phyloP scores from a whole-genome alignment of 2,113 vertebrate species.

The Myrmecobius fasciatus region DNA sequence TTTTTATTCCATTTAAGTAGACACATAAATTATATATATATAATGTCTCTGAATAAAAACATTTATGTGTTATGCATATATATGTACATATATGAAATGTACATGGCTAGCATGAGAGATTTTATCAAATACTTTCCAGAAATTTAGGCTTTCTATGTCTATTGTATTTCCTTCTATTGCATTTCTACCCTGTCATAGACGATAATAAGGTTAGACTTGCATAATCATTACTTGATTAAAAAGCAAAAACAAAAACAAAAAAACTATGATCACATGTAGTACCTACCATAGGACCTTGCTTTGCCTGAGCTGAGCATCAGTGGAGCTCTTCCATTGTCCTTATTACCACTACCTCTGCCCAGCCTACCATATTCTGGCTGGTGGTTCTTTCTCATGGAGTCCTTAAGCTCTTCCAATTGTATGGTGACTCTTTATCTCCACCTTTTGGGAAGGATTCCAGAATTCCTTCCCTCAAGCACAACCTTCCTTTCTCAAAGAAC shows the following conservation, averaged over 20 bases:
- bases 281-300: background rate
- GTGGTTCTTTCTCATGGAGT: background rate
- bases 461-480: too few relatives aligned
- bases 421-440: background rate
- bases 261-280: background rate
- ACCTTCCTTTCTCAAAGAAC: too few relatives aligned
- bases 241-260: too few relatives aligned
- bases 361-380: background rate
- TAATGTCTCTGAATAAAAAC: too few relatives aligned
- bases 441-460: too few relatives aligned
- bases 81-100: background rate
- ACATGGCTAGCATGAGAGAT: background rate
- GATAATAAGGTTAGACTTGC: background rate
- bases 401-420: background rate
- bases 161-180: background rate
- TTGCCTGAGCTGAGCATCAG: background rate
- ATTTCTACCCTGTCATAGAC: background rate
- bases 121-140: background rate
- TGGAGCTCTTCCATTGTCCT: background rate
- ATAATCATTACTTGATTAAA: background rate
- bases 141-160: background rate
- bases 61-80: too few relatives aligned
- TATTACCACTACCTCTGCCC: fast-evolving
- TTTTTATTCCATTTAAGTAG: too few relatives aligned
- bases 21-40: too few relatives aligned